Evolutionary conservation across 53 echinoderm and acorn worm species (phyloP).

Genomic region (Apostichopus leukothele): DNA sequence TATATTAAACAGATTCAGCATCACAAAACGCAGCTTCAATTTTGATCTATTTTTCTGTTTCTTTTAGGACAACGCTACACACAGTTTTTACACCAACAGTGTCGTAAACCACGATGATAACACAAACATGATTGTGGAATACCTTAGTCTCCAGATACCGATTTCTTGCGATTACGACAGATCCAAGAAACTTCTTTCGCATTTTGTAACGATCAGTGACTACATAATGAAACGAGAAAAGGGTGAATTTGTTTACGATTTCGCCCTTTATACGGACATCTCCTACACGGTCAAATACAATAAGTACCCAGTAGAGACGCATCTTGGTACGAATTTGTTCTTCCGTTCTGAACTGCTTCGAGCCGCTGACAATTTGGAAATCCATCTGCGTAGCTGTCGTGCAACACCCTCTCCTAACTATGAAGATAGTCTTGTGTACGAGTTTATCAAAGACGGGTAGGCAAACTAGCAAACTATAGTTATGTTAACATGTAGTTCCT

Average conservation of each 20-base stretch:
- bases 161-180: slow-evolving; percentile 8
- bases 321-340: not conserved
- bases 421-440: slow-evolving; percentile 24
- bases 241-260: slow-evolving; percentile 11
- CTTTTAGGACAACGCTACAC: not conserved
- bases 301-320: slow-evolving; percentile 18
- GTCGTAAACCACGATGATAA: not conserved
- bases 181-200: not conserved
- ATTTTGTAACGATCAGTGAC: not conserved
- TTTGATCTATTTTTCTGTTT: too few species aligned
- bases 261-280: slow-evolving; percentile 31
- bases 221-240: not conserved
- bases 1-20: too few species aligned
- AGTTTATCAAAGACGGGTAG: slow-evolving; percentile 20
- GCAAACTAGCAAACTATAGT: not conserved
- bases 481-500: too few species aligned
- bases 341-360: slow-evolving; percentile 14
- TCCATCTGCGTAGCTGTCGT: slow-evolving; percentile 34
- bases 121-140: not conserved
- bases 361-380: slow-evolving; percentile 20
- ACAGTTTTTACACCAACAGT: not conserved
- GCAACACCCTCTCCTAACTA: slow-evolving; percentile 19
- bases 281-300: slow-evolving; percentile 5
- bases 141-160: not conserved
- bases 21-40: too few species aligned